Percentiles rank a stretch among this genome's conserved stretches.
Evolutionary conservation across 2,888 invertebrate species (phyloP).

Genomic region (Heliconius ethilla): DNA sequence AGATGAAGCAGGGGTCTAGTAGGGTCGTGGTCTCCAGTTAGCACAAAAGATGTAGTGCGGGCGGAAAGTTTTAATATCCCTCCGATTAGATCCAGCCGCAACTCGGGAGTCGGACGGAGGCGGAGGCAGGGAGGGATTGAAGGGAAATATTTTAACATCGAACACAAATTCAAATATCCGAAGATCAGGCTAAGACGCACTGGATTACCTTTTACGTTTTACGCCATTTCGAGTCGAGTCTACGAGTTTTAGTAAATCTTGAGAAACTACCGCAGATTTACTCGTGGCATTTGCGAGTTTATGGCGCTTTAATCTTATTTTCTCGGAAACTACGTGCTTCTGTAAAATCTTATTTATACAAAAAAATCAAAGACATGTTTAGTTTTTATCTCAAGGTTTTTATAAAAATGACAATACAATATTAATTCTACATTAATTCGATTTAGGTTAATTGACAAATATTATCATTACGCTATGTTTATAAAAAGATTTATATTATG

Average conservation of each 20-base stretch:
- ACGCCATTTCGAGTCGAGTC: slow-evolving; percentile 36
- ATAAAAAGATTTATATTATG: neutral
- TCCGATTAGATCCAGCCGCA: slow-evolving; percentile 77
- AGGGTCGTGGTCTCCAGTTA: slow-evolving; percentile 56
- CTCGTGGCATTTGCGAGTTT: slow-evolving; percentile 40
- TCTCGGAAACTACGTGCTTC: slow-evolving; percentile 16
- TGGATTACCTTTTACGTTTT: slow-evolving; percentile 48
- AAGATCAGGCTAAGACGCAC: slow-evolving; percentile 63
- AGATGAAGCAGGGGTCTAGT: slow-evolving; percentile 52
- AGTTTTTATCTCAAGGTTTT: neutral
- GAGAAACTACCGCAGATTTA: slow-evolving; percentile 47
- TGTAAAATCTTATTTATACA: slow-evolving; percentile 7
- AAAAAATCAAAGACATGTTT: neutral
- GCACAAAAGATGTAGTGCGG: slow-evolving; percentile 68
- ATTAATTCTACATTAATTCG: neutral
- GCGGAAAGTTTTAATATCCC: slow-evolving; percentile 80
- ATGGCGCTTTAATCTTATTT: slow-evolving; percentile 40
- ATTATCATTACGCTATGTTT: neutral
- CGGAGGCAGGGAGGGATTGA: slow-evolving; percentile 59
- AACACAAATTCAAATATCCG: slow-evolving; percentile 69
- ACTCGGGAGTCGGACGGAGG: slow-evolving; percentile 49
- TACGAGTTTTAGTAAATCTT: slow-evolving; percentile 46
- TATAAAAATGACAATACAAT: neutral
- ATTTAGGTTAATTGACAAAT: neutral
- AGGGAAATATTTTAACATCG: slow-evolving; percentile 67